A percentile compares a stretch with the other conserved stretches of the same genome.
These are phyloP conservation scores for Etheostoma cragini DNA, from an alignment of 2,113 vertebrate species.

Conservation along the genomic window DNA sequence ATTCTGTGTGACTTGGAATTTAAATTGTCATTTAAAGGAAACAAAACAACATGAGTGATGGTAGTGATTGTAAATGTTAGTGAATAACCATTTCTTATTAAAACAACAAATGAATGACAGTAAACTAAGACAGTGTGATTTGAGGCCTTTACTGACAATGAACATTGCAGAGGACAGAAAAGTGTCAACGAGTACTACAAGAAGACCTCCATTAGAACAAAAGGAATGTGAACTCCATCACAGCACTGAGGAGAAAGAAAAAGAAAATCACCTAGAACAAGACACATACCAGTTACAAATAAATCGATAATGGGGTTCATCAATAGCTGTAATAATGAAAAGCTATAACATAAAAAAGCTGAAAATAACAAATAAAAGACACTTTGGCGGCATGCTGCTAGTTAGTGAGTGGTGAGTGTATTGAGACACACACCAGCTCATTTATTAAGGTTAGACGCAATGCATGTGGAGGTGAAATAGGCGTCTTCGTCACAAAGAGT, in stretches of 20 bases:
- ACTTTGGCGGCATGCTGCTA: neutral
- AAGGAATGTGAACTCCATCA: neutral
- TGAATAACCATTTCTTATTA: neutral
- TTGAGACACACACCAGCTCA: neutral
- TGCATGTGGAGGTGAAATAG: neutral
- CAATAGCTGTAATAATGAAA: neutral
- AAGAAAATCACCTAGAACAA: too few relatives aligned
- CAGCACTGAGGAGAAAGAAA: neutral
- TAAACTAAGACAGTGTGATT: neutral
- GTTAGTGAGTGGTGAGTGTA: constrained; percentile 24
- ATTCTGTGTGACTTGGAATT: neutral
- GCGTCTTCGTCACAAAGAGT: neutral
- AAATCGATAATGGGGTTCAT: neutral
- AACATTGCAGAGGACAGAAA: neutral
- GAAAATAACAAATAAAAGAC: neutral
- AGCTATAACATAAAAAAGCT: neutral
- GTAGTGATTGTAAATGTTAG: neutral
- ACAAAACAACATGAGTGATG: neutral
- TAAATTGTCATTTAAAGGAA: neutral
- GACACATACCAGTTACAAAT: neutral
- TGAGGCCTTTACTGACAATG: neutral
- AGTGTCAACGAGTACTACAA: neutral
- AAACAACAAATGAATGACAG: neutral
- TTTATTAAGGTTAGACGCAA: neutral
- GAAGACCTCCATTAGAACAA: neutral